Conservation (phyloP, 1,140 invertebrate genomes). For the Dicyema japonicum region DNA sequence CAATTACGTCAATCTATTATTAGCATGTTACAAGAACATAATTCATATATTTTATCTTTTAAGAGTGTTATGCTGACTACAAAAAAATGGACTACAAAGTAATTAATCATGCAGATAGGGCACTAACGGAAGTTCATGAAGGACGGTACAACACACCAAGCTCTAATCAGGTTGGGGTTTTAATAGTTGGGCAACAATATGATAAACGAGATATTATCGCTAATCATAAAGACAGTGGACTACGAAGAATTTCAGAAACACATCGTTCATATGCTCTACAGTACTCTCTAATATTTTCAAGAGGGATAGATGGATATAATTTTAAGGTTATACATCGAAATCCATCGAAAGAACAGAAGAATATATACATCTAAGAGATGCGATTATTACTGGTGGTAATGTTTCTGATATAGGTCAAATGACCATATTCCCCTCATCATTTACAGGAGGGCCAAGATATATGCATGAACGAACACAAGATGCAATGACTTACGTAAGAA, state of each 20-base stretch:
- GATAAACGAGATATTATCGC: constrained; percentile 7
- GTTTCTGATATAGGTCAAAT: constrained; percentile 8
- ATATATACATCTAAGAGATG: constrained; percentile 7
- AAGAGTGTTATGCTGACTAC: constrained; percentile 11
- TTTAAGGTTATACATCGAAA: too few species aligned
- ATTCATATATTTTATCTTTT: constrained; percentile 10
- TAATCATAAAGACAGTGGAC: neutral
- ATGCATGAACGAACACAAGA: constrained; percentile 22
- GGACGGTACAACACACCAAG: constrained; percentile 13
- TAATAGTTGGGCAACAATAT: constrained; percentile 10
- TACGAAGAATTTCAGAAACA: neutral
- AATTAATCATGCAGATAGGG: constrained; percentile 11
- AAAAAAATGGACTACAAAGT: constrained; percentile 8
- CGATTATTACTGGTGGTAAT: constrained; percentile 4
- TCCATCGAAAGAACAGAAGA: constrained; percentile 5
- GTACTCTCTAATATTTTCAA: constrained; percentile 5
- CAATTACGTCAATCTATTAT: constrained; percentile 4
- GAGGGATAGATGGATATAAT: constrained; percentile 6
- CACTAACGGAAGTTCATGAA: constrained; percentile 13
- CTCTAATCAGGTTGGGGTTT: constrained; percentile 10
- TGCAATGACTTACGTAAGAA: constrained; percentile 21
- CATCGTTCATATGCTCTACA: constrained; percentile 4
- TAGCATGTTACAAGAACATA: constrained; percentile 9
- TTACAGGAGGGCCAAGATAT: constrained; percentile 12
- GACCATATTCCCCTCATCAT: constrained; percentile 17